phyloP scores from a whole-genome alignment of 2,113 vertebrate genomes.

The Mixornis gularis region DNA sequence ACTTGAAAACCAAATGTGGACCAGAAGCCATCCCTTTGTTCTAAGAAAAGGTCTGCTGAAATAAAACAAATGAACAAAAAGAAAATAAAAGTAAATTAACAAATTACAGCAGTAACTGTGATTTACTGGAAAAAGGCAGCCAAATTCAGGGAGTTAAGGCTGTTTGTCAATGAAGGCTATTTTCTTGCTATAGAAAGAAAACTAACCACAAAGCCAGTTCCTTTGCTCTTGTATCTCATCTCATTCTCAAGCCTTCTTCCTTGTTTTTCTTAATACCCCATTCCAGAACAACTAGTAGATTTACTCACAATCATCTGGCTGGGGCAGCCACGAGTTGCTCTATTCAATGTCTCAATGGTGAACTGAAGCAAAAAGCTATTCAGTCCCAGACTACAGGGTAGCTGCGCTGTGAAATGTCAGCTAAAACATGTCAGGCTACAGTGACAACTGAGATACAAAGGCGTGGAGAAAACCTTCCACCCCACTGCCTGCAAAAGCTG shows the following conservation, averaged over 20 bases:
- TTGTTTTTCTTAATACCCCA: not conserved
- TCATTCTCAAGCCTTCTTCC: not conserved
- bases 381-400: not conserved
- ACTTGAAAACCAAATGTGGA: not conserved
- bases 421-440: not conserved
- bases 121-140: not conserved
- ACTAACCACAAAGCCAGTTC: not conserved
- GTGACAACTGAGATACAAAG: not conserved
- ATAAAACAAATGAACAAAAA: not conserved
- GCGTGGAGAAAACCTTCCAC: not conserved
- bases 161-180: not conserved
- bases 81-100: not conserved
- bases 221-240: not conserved
- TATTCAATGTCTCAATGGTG: not conserved
- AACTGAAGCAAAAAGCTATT: not conserved
- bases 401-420: not conserved
- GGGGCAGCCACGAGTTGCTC: not conserved
- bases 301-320: not conserved
- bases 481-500: not conserved
- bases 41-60: not conserved
- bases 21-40: not conserved
- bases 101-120: not conserved
- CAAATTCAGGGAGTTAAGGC: not conserved
- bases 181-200: not conserved
- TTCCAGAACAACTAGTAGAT: not conserved